A percentile compares a stretch with the other conserved stretches of the same genome.
phyloP scores from a whole-genome alignment of 1,140 invertebrate genomes.

The Drosophila elegans region DNA sequence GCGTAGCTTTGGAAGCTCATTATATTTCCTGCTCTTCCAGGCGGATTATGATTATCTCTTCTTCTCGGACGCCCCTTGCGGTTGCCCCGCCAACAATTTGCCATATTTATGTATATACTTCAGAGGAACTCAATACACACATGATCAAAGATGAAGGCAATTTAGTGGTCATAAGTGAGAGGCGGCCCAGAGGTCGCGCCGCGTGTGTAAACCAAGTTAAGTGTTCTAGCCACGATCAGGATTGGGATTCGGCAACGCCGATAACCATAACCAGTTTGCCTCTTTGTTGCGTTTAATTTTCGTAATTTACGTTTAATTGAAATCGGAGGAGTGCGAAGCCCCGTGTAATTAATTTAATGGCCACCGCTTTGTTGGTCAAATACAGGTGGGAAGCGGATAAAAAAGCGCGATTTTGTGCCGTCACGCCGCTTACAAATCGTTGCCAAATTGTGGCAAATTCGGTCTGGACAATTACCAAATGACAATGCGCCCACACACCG shows the following conservation, averaged over 20 bases:
- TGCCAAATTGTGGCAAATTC: slow-evolving; percentile 35
- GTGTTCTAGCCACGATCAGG: slow-evolving; percentile 43
- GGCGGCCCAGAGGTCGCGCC: slow-evolving; percentile 38
- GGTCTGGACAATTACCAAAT: slow-evolving; percentile 20
- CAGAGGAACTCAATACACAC: not conserved
- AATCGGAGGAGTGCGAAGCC: slow-evolving; percentile 49
- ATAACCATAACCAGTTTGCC: slow-evolving; percentile 48
- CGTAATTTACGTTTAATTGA: slow-evolving; percentile 72
- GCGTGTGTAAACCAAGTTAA: slow-evolving; percentile 46
- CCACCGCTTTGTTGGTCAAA: slow-evolving; percentile 61
- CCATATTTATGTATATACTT: slow-evolving; percentile 8
- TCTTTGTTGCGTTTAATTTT: slow-evolving; percentile 38
- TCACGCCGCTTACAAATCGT: slow-evolving; percentile 38
- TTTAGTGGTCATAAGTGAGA: slow-evolving; percentile 68
- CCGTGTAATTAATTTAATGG: slow-evolving; percentile 78
- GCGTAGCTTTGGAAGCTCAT: slow-evolving; percentile 67
- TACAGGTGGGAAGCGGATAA: slow-evolving; percentile 38
- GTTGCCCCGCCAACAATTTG: slow-evolving; percentile 17
- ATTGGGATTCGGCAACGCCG: slow-evolving; percentile 3
- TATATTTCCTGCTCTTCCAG: slow-evolving; percentile 62
- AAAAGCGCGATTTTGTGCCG: slow-evolving; percentile 22
- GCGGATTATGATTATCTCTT: slow-evolving; percentile 50
- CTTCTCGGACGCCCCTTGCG: slow-evolving; percentile 4
- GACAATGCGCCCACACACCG: slow-evolving; percentile 45
- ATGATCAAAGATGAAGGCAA: slow-evolving; percentile 35